Percentiles rank a stretch among this genome's conserved stretches.
Evolutionary conservation across 2,797 vertebrate species (phyloP).

Genomic region (Cryptoblepharus egeriae): DNA sequence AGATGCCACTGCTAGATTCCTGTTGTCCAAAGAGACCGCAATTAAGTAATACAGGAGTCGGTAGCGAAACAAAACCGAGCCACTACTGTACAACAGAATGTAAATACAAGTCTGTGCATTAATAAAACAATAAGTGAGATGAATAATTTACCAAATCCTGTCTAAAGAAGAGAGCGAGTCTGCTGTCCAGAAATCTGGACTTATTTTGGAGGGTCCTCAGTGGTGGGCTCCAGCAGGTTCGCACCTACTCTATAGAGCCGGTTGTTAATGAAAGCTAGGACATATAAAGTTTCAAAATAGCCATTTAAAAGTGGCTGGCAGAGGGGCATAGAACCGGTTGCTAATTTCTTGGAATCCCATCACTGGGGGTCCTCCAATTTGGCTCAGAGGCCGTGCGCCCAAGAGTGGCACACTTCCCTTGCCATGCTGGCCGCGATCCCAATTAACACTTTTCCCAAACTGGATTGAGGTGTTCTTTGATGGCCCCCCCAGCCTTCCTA

Average conservation of each 20-base stretch:
- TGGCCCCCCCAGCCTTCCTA: constrained; percentile 71
- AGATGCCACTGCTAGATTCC: constrained; percentile 49
- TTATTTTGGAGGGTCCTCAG: no score
- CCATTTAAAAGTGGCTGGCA: no score
- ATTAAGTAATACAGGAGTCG: constrained; percentile 56
- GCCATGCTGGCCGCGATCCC: constrained; percentile 73
- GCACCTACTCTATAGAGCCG: no score
- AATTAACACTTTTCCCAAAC: constrained; percentile 84
- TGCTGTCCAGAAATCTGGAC: constrained; percentile 58
- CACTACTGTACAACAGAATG: constrained; percentile 51
- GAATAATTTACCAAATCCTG: constrained; percentile 71
- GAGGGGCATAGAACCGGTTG: no score
- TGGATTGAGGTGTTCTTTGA: constrained; percentile 76
- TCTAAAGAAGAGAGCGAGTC: not conserved
- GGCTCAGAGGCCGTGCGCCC: constrained; percentile 63
- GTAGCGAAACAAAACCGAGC: constrained; percentile 54
- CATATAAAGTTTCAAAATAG: no score
- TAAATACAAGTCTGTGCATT: constrained; percentile 68
- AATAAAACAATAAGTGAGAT: constrained; percentile 77
- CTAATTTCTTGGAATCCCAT: no score
- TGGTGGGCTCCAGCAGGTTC: no score
- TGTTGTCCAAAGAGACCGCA: constrained; percentile 34
- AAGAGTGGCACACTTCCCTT: constrained; percentile 59
- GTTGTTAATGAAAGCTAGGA: no score
- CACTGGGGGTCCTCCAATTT: constrained; percentile 36